Base-by-base conservation (phyloP, 2,888 invertebrate genomes). In the Aelia acuminata region DNA sequence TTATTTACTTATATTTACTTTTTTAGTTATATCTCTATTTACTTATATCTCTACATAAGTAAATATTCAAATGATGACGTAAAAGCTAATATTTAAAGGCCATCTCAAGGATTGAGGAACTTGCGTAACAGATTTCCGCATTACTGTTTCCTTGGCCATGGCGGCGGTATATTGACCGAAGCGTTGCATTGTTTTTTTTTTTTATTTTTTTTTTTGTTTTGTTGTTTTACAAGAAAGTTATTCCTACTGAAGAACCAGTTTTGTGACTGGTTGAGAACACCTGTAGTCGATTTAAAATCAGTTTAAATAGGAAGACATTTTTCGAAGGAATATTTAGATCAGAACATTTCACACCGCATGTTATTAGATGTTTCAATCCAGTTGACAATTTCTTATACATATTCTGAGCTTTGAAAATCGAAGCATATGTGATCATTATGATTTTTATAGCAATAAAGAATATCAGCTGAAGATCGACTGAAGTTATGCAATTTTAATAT, bases 21-120 rank as follows among this genome's bases (percentile, higher is more conserved):
- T n/a, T n/a, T n/a, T n/a, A n/a, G n/a, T n/a, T n/a, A n/a, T n/a
- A n/a, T n/a, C n/a, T n/a, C n/a, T n/a, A n/a, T n/a, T n/a, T n/a
- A n/a, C n/a, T n/a, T n/a, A n/a, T n/a, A n/a, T n/a, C n/a, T n/a
- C 22, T 53, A 57, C 26, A 10, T 8, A 1, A n/a, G n/a, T 57
- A 26, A 35, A 0, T 35, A n/a, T 70, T 70, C 35, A 35, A 35
- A 70, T 35, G 26, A 20, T 70, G 80, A 80, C 80, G 80, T 43
- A 43, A 80, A 43, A 80, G 43, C 80, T 80, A 39, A 80, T 80
- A 80, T 43, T 80, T 39, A 80, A 80, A 47, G 80, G 43, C 63
- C 63, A 70, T 2, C 63, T 47, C 80, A 80, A 80, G 80, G 39
- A n/a, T 39, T 4, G 80, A 43, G 39, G 43, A n/a, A n/a, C 80